Percentiles rank a stretch among this genome's conserved stretches.
These are phyloP conservation scores for Philotrypesis tridentata DNA, from an alignment of 1,140 invertebrate species.

Conservation along the genomic window DNA sequence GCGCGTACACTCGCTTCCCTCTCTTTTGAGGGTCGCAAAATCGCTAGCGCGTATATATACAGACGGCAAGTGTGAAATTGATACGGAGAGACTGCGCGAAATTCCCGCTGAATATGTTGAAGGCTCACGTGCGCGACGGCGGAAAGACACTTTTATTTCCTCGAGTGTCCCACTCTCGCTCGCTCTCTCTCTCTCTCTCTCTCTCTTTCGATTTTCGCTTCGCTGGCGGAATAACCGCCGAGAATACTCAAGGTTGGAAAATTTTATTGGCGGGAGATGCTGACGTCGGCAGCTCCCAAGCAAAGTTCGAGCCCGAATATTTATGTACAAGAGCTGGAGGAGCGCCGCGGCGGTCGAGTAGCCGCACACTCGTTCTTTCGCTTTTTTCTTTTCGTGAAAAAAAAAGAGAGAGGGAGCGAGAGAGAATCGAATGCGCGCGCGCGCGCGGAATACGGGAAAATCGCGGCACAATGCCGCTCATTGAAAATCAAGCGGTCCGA, in stretches of 20 bases:
- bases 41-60: constrained; percentile 49
- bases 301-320: neutral
- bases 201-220: constrained; percentile 16
- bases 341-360: too few species aligned
- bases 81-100: constrained; percentile 43
- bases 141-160: neutral
- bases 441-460: constrained; percentile 19
- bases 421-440: neutral
- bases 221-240: constrained; percentile 5
- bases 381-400: neutral
- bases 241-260: neutral
- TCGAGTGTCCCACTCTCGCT: neutral
- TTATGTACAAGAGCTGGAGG: too few species aligned
- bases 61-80: constrained; percentile 68
- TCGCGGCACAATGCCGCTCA: constrained; percentile 69
- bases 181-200: neutral
- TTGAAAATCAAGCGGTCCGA: constrained; percentile 70
- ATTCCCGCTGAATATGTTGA: neutral
- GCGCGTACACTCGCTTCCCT: neutral
- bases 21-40: neutral
- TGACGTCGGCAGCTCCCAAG: neutral
- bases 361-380: too few species aligned
- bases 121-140: neutral
- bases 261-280: neutral
- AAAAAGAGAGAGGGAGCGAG: neutral